Base-by-base conservation (phyloP, 2,888 invertebrate species). In the Eucera pruinosa region DNA sequence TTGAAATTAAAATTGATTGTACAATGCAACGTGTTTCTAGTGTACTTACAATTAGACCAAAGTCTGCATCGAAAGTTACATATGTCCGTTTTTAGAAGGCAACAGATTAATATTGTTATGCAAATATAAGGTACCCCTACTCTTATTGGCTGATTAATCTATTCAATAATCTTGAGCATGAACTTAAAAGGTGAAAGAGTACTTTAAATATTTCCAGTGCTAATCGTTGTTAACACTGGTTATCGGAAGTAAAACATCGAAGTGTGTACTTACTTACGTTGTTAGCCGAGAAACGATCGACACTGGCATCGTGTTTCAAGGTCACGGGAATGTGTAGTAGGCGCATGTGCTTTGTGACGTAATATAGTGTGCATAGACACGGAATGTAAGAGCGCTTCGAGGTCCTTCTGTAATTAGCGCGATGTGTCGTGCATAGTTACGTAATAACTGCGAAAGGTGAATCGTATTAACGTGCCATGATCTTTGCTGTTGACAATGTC, bases 241-340 rank as follows among this genome's bases (percentile, higher is more conserved):
- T 41, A 43, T 47, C 67, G 73, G 60, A 65, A 65, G 43, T 27
- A 11, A 30, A 52, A 33, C 33, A 20, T 11, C 18, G 11, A 20
- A 27, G 36, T 20, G 18, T n/a, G 48, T 15, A 7, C 15, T 23
- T 23, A 11, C 0, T n/a, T n/a, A n/a, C 48, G 36, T 5, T 18
- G 50, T 54, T 36, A 9, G 52, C 25, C 23, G 27, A 30, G 20
- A 7, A 23, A 57, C 36, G 15, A 65, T 69, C 75, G 77, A 65
- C 83, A 82, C 76, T 86, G 83, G 80, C 78, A 72, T 81, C 78
- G 75, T 61, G 61, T 80, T 75, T 70, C 85, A 86, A 86, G 86
- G 87, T 70, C 64, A 57, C 73, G 60, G 27, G 61, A 48, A 57
- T 39, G 74, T 11, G 54, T 45, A 65, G 60, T 47, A 64, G 55